Percentiles rank a stretch among this genome's conserved stretches.
Evolutionary conservation across 2,113 vertebrate genomes (phyloP).

Genomic region (Rostratula benghalensis): DNA sequence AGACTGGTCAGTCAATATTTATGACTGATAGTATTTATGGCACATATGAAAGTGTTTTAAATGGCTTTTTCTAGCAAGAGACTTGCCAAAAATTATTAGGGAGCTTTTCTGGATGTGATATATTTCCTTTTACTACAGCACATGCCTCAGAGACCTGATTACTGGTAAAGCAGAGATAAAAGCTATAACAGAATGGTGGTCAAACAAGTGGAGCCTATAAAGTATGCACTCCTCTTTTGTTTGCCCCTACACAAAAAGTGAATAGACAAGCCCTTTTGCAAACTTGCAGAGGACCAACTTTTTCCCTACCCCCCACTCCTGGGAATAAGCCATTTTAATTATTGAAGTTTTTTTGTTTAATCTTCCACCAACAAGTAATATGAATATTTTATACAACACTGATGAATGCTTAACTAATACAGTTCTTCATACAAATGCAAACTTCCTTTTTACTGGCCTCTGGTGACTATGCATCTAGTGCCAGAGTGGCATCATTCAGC

Average conservation of each 20-base stretch:
- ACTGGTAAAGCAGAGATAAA: slow-evolving; percentile 73
- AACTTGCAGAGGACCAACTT: slow-evolving; percentile 74
- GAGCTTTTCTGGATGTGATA: not conserved
- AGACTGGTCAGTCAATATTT: not conserved
- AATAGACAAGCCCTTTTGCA: slow-evolving; percentile 76
- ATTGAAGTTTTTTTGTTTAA: slow-evolving; percentile 68
- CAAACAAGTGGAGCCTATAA: slow-evolving; percentile 72
- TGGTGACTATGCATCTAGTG: slow-evolving; percentile 75
- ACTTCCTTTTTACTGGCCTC: slow-evolving; percentile 80
- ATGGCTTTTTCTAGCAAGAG: not conserved
- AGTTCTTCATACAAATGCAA: slow-evolving; percentile 81
- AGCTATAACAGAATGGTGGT: slow-evolving; percentile 63
- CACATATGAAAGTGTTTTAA: slow-evolving; percentile 7
- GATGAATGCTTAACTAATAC: slow-evolving; percentile 77
- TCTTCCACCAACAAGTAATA: slow-evolving; percentile 73
- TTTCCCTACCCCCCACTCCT: slow-evolving; percentile 59
- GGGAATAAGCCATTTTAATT: slow-evolving; percentile 75
- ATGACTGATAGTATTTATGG: not conserved
- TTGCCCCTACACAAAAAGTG: slow-evolving; percentile 78
- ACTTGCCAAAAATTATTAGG: not conserved
- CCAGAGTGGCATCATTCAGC: slow-evolving; percentile 81
- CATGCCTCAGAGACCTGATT: slow-evolving; percentile 48
- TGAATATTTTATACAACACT: slow-evolving; percentile 74
- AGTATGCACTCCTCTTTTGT: slow-evolving; percentile 78
- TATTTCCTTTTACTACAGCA: slow-evolving; percentile 5